A percentile compares a stretch with the other conserved stretches of the same genome.
phyloP scores from a whole-genome alignment of 2,113 vertebrate genomes.

The Sardina pilchardus region DNA sequence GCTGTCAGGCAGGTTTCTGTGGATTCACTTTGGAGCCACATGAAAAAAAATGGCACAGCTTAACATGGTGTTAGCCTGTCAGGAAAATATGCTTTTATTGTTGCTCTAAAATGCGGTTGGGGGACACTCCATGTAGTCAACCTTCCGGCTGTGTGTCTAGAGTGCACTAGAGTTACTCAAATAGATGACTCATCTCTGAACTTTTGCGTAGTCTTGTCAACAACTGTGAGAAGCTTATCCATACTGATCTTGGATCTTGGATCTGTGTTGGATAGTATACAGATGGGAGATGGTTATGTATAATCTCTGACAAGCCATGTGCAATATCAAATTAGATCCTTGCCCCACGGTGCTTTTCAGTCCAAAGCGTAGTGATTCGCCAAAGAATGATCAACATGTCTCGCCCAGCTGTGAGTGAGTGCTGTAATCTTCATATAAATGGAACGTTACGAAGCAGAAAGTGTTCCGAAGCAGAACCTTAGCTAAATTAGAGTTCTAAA shows the following conservation, averaged over 20 bases:
- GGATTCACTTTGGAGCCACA: neutral
- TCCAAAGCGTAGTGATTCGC: neutral
- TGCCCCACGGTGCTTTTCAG: neutral
- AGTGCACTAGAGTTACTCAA: neutral
- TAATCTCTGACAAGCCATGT: neutral
- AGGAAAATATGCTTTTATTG: neutral
- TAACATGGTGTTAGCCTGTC: conserved; percentile 11
- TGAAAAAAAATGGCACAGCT: neutral
- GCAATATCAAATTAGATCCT: neutral
- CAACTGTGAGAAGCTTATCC: neutral
- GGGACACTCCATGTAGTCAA: neutral
- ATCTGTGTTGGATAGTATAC: neutral
- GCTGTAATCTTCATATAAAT: neutral
- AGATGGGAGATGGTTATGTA: neutral
- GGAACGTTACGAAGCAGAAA: neutral
- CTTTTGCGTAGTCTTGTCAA: conserved; percentile 1
- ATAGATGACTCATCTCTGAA: neutral
- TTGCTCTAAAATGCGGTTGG: neutral
- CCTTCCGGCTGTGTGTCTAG: neutral
- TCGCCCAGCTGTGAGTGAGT: neutral
- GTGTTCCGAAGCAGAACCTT: too few relatives aligned
- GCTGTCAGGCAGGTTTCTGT: neutral
- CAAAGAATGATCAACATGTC: neutral
- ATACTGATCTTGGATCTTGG: neutral
- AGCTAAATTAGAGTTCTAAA: too few relatives aligned